Percentiles rank a stretch among this genome's conserved stretches.
Evolutionary conservation across 2,888 invertebrate genomes (phyloP).

Genomic region (Tenthredo mesomela): DNA sequence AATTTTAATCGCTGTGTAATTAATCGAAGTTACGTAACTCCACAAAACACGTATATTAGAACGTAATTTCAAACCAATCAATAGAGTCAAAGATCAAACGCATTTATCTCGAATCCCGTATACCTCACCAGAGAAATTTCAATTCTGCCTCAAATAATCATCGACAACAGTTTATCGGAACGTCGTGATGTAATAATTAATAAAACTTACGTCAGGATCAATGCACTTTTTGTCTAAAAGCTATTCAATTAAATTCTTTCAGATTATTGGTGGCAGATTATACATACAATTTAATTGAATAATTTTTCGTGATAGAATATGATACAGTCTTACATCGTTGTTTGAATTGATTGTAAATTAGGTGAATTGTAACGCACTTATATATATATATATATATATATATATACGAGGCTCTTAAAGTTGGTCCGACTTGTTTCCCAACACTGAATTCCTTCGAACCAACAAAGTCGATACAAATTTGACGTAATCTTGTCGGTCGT

Average conservation of each 20-base stretch:
- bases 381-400: too few species aligned
- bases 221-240: neutral
- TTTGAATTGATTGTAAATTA: neutral
- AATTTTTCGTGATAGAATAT: neutral
- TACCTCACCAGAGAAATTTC: neutral
- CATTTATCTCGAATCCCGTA: slow-evolving; percentile 15
- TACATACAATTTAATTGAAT: neutral
- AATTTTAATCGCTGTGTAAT: slow-evolving; percentile 23
- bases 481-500: neutral
- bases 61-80: slow-evolving; percentile 15
- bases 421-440: neutral
- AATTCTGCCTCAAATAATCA: neutral
- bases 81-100: slow-evolving; percentile 30
- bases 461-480: slow-evolving; percentile 19
- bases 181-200: neutral
- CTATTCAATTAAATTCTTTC: neutral
- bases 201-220: neutral
- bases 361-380: neutral
- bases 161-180: neutral
- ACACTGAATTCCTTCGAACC: neutral
- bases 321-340: neutral
- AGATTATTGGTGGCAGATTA: neutral
- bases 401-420: neutral
- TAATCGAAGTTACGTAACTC: slow-evolving; percentile 21
- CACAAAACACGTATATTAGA: neutral